These are phyloP conservation scores for Cantharis rufa DNA, from an alignment of 2,888 invertebrate genomes.

Conservation along the genomic window DNA sequence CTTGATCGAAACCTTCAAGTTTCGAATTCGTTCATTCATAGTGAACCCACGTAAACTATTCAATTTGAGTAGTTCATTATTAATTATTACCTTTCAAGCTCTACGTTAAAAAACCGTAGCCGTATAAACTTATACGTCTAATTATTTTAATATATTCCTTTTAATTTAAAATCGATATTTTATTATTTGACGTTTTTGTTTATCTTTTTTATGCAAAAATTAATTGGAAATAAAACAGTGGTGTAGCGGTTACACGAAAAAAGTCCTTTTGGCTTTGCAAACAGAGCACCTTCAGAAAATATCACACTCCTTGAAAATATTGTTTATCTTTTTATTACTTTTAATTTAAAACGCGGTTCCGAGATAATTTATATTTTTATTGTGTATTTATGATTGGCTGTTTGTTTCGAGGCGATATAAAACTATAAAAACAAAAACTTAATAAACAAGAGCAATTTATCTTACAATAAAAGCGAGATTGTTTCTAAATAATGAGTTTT, in stretches of 20 bases:
- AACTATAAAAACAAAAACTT: background rate
- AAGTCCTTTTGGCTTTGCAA: too few relatives aligned
- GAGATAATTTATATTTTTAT: background rate
- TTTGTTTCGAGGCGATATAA: background rate
- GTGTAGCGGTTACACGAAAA: background rate
- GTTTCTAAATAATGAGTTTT: background rate
- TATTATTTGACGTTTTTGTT: background rate
- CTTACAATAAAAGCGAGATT: background rate
- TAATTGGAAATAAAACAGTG: background rate
- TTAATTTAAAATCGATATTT: conserved; percentile 1
- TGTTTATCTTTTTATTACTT: background rate
- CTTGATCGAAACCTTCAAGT: conserved; percentile 15
- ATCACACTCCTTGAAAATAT: background rate
- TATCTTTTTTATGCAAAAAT: background rate
- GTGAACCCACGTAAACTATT: conserved; percentile 10
- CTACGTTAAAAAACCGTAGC: background rate
- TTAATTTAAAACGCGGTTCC: background rate
- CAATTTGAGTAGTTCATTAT: conserved; percentile 12
- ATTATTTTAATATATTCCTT: background rate
- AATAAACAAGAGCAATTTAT: background rate
- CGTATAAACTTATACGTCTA: background rate
- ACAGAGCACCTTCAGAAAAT: background rate
- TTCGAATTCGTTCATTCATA: conserved; percentile 9
- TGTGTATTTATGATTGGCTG: background rate
- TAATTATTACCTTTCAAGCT: background rate